Conservation (phyloP, 2,113 vertebrate genomes). For the Nicator chloris region DNA sequence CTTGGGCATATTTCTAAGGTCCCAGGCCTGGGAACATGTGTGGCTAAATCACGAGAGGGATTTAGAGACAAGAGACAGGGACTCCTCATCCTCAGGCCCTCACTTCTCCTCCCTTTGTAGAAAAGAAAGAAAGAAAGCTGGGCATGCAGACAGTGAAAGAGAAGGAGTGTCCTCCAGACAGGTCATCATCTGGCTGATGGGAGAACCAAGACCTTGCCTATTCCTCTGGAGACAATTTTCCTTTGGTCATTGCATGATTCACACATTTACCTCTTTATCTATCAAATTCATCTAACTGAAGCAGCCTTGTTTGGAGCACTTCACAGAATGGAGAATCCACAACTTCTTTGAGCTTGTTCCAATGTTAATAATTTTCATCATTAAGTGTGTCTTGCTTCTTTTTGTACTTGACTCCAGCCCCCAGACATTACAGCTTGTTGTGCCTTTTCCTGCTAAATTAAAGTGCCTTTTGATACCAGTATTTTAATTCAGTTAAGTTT, state of each 20-base stretch:
- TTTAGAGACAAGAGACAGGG: neutral
- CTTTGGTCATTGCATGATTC: neutral
- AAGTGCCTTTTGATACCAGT: neutral
- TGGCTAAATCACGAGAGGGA: neutral
- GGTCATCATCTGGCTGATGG: neutral
- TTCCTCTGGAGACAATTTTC: neutral
- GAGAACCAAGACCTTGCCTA: neutral
- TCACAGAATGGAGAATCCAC: neutral
- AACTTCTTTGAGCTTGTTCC: neutral
- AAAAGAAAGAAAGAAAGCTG: neutral
- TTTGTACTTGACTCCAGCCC: neutral
- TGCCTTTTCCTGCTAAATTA: conserved; percentile 4
- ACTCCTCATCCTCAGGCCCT: neutral
- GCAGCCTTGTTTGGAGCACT: neutral
- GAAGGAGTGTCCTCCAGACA: neutral
- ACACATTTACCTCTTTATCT: neutral
- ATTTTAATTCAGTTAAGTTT: neutral
- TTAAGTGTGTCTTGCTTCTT: neutral
- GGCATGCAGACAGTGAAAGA: neutral
- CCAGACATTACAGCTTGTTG: neutral
- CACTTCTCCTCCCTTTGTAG: neutral
- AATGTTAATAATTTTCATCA: neutral
- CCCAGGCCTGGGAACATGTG: neutral
- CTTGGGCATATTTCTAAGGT: neutral
- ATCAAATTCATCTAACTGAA: neutral